A percentile compares a stretch with the other conserved stretches of the same genome.
Conservation (phyloP, 2,113 vertebrate species). For the Scartelaos histophorus region DNA sequence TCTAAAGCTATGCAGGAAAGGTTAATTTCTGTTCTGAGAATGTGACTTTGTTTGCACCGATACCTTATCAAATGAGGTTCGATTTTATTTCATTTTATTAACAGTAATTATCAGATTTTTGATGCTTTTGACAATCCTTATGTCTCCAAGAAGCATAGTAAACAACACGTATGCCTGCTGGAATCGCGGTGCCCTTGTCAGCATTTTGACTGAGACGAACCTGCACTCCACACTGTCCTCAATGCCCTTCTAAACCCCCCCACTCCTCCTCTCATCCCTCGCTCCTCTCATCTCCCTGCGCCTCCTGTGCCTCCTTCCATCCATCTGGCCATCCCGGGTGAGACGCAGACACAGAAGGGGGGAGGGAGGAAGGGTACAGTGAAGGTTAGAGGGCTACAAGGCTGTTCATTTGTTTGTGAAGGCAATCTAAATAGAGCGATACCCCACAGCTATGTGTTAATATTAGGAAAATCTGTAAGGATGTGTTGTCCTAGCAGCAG, state of each 20-base stretch:
- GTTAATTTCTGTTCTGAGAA: too few species aligned
- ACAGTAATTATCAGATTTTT: too few species aligned
- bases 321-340: conserved; percentile 57
- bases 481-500: too few species aligned
- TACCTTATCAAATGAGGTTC: too few species aligned
- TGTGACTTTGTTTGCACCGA: too few species aligned
- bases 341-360: conserved; percentile 32
- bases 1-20: too few species aligned
- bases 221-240: conserved; percentile 59
- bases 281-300: not conserved
- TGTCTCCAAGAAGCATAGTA: too few species aligned
- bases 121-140: too few species aligned
- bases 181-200: conserved; percentile 68
- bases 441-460: not conserved
- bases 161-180: not conserved
- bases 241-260: conserved; percentile 63
- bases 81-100: too few species aligned
- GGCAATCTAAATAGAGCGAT: conserved; percentile 37
- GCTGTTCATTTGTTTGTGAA: conserved; percentile 16
- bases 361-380: conserved; percentile 22
- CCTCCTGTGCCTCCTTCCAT: conserved; percentile 36
- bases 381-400: conserved; percentile 36
- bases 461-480: too few species aligned
- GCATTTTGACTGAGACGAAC: conserved; percentile 66
- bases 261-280: conserved; percentile 14